Evolutionary conservation across 2,797 vertebrate genomes (phyloP).

Genomic region (Mus caroli): DNA sequence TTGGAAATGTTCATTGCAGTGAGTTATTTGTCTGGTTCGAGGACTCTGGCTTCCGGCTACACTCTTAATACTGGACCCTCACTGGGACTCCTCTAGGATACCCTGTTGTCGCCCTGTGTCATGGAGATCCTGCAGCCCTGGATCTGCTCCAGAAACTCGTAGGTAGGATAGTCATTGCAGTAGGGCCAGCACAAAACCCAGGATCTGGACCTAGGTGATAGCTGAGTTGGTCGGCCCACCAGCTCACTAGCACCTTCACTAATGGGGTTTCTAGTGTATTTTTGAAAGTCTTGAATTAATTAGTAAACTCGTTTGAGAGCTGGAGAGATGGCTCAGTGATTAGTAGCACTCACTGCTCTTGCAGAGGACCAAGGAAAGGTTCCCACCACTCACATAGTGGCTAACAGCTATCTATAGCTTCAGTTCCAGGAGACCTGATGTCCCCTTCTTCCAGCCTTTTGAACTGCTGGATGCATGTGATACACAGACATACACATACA

Average conservation of each 20-base stretch:
- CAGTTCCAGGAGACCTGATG: background rate
- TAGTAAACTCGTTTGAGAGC: background rate
- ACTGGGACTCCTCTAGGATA: background rate
- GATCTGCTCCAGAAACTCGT: background rate
- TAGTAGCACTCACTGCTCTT: background rate
- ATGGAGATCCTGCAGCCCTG: background rate
- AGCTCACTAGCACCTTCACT: background rate
- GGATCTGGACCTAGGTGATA: background rate
- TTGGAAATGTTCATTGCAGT: background rate
- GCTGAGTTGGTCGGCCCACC: background rate
- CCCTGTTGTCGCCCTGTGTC: background rate
- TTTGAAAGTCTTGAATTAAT: background rate
- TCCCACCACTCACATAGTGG: background rate
- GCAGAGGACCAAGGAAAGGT: background rate
- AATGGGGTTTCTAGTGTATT: background rate
- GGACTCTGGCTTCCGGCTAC: background rate
- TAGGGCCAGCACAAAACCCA: background rate
- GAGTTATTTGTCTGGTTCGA: background rate
- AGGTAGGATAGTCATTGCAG: background rate
- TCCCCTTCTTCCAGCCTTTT: background rate
- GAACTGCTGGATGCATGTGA: background rate
- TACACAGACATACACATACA: background rate
- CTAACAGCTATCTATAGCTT: background rate
- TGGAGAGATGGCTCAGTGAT: background rate
- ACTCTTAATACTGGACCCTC: background rate